phyloP scores from a whole-genome alignment of 2,888 invertebrate genomes.

The Omphaloscelis lunosa region DNA sequence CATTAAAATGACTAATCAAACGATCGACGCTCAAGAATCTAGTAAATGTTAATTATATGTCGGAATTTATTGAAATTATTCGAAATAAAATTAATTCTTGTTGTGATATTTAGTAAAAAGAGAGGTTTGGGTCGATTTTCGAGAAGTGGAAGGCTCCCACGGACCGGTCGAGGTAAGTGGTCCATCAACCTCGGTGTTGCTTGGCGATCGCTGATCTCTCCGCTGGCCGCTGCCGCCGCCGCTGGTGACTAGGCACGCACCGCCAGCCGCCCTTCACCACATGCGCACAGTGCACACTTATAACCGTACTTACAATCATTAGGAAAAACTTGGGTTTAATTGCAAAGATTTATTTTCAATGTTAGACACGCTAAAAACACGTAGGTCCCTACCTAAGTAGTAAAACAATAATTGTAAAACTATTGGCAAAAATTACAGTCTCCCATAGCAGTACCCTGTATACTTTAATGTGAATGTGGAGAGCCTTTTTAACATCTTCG shows the following conservation, averaged over 20 bases:
- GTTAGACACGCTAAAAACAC: constrained; percentile 1
- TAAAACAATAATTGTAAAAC: background rate
- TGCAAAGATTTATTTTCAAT: constrained; percentile 13
- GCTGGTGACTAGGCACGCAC: constrained; percentile 5
- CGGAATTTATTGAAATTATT: constrained; percentile 86
- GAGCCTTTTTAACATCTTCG: background rate
- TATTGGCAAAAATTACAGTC: background rate
- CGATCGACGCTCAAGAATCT: constrained; percentile 86
- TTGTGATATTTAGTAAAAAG: constrained; percentile 79
- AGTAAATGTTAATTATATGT: constrained; percentile 87
- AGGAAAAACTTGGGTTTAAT: constrained; percentile 13
- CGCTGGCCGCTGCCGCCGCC: constrained; percentile 44
- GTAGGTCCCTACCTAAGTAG: background rate
- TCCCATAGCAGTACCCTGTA: too few species aligned
- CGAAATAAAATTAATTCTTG: constrained; percentile 83
- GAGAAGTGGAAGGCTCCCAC: constrained; percentile 78
- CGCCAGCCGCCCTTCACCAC: constrained; percentile 50
- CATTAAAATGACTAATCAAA: constrained; percentile 88
- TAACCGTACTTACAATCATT: constrained; percentile 6
- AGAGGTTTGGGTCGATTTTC: constrained; percentile 76
- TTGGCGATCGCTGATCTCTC: constrained; percentile 48
- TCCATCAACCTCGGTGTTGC: constrained; percentile 74
- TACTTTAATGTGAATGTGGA: constrained; percentile 6
- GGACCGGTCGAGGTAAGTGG: constrained; percentile 83
- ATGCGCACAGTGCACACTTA: constrained; percentile 29